These are phyloP conservation scores for Lochmaea crataegi DNA, from an alignment of 2,888 invertebrate species.

Conservation along the genomic window DNA sequence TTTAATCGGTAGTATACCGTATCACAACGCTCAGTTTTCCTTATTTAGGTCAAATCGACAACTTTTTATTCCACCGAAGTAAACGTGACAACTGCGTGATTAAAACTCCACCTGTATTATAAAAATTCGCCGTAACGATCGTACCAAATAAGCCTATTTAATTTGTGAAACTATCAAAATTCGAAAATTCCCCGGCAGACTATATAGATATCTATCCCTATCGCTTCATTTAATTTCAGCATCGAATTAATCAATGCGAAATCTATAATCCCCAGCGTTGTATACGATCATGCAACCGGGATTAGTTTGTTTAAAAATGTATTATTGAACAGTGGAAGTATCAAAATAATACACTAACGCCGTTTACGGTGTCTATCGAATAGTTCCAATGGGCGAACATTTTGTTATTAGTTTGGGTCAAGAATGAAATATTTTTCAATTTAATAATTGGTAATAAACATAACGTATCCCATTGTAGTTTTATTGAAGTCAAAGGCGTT, in stretches of 20 bases:
- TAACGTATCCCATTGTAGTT: too few species aligned
- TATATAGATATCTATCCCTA: conserved; percentile 1
- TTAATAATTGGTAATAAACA: too few species aligned
- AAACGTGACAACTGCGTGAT: neutral
- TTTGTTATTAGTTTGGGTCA: too few species aligned
- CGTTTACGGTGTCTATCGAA: conserved; percentile 26
- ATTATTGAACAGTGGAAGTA: conserved; percentile 39
- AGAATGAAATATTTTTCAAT: too few species aligned
- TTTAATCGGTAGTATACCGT: too few species aligned
- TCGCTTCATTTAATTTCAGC: conserved; percentile 39
- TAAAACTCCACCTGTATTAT: neutral
- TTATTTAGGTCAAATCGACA: neutral
- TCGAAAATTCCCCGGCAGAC: neutral
- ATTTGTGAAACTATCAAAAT: conserved; percentile 18
- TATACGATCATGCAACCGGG: conserved; percentile 40
- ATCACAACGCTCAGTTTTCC: neutral
- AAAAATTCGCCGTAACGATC: neutral
- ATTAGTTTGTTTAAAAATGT: conserved; percentile 46
- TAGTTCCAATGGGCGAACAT: too few species aligned
- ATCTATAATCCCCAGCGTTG: conserved; percentile 38
- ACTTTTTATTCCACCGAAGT: neutral
- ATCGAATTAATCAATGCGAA: conserved; percentile 43
- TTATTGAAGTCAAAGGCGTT: too few species aligned
- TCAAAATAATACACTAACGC: conserved; percentile 36
- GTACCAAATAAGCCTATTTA: conserved; percentile 3